Evolutionary conservation across 2,113 vertebrate genomes (phyloP).

Genomic region (Myrmophylax atrothorax): DNA sequence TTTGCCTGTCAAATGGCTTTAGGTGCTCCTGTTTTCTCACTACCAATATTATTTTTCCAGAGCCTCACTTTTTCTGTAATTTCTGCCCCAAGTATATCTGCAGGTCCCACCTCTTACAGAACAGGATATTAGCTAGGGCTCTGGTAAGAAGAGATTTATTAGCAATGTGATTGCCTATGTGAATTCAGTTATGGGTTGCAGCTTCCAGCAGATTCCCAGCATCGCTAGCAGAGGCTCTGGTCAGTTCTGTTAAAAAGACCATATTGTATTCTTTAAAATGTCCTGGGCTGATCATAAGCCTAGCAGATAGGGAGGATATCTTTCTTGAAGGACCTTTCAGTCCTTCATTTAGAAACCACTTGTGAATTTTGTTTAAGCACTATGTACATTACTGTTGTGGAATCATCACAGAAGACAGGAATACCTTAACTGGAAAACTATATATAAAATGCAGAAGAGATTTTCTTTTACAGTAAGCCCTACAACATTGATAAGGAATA

Average conservation of each 20-base stretch:
- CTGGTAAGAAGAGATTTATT: background rate
- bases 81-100: background rate
- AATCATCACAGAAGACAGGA: background rate
- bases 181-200: background rate
- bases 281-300: background rate
- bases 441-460: background rate
- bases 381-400: background rate
- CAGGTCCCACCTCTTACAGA: background rate
- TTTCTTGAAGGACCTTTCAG: background rate
- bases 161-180: background rate
- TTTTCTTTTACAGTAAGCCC: background rate
- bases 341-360: background rate
- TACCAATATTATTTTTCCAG: background rate
- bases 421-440: background rate
- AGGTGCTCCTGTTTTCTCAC: background rate
- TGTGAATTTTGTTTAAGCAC: background rate
- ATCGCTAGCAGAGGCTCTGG: background rate
- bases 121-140: background rate
- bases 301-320: background rate
- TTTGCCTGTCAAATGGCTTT: background rate
- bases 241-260: background rate
- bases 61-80: background rate
- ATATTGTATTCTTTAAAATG: background rate
- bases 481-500: background rate
- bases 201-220: background rate